phyloP scores from a whole-genome alignment of 2,797 vertebrate species.

The Pseudomugil tenellus region DNA sequence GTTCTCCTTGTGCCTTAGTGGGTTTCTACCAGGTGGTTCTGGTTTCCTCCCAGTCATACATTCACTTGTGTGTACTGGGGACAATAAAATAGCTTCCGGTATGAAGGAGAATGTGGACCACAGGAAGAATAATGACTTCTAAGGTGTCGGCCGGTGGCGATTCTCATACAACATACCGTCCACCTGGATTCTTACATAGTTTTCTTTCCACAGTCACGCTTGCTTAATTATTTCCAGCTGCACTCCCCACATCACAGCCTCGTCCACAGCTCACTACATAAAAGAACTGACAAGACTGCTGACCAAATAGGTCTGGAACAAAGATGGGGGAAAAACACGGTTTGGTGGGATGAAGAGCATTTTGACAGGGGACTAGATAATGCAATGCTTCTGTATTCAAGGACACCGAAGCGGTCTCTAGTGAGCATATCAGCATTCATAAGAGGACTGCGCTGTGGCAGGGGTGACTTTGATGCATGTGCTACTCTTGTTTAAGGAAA shows the following conservation, averaged over 20 bases:
- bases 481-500: constrained; percentile 66
- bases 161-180: constrained; percentile 11
- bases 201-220: constrained; percentile 12
- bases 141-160: neutral
- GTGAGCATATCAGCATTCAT: constrained; percentile 73
- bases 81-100: constrained; percentile 34
- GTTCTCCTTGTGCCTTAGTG: neutral
- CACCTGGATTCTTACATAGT: constrained; percentile 32
- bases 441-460: constrained; percentile 58
- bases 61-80: constrained; percentile 12
- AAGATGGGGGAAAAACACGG: constrained; percentile 19
- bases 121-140: constrained; percentile 19
- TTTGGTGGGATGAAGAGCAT: constrained; percentile 29
- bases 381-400: constrained; percentile 68
- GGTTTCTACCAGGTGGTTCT: constrained; percentile 23
- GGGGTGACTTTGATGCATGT: constrained; percentile 78
- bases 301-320: constrained; percentile 35
- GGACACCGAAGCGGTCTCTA: constrained; percentile 65
- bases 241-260: constrained; percentile 18
- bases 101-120: constrained; percentile 11
- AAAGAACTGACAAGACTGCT: constrained; percentile 30
- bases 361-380: constrained; percentile 63
- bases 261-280: constrained; percentile 22
- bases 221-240: constrained; percentile 33
- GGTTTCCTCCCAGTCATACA: constrained; percentile 27